Base-by-base conservation (phyloP, 2,888 invertebrate genomes). In the Allolobophora icterica region DNA sequence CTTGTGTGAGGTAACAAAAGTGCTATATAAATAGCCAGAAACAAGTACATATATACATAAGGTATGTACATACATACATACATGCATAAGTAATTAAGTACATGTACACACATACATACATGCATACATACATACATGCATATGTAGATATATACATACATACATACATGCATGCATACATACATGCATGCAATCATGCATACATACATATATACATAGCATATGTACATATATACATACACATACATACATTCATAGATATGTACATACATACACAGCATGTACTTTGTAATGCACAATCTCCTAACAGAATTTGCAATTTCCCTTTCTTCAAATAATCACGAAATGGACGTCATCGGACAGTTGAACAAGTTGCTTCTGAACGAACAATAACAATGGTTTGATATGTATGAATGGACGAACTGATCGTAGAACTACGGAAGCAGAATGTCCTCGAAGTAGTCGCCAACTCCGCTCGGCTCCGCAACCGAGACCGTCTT, bases 401-500 rank as follows among this genome's bases (percentile, higher is more conserved):
- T 38, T 87, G 87, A 87, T 87, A 87, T 87, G 87, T 38, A 35
- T 87, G 38, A 34, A 87, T 19, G 38, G 87, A 87, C 24, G 87
- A 34, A 38, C 87, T 87, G 24, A 35, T 87, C n/a, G 38, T 13
- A 24, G 1, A 35, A 24, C 34, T 35, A 87, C 87, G 34, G 38
- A 24, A 35, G 87, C 19, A 87, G 34, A 24, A 87, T 24, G 24
- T 87, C 87, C 87, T 87, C 87, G 15, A 87, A 87, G 87, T 87
- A 87, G 87, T 87, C 87, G 38, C 87, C 87, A 24, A 33, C 19
- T 4, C 87, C 87, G 24, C 87, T 35, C 15, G 87, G 35, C 87
- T 87, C 87, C 21, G 87, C 87, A n/a, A 87, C 87, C n/a, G 87
- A 87, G 34, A 87, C 15, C n/a, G 87, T 87, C 38, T 87, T 87